Evolutionary conservation across 2,113 vertebrate genomes (phyloP).

Genomic region (Boulengeromyrus knoepffleri): DNA sequence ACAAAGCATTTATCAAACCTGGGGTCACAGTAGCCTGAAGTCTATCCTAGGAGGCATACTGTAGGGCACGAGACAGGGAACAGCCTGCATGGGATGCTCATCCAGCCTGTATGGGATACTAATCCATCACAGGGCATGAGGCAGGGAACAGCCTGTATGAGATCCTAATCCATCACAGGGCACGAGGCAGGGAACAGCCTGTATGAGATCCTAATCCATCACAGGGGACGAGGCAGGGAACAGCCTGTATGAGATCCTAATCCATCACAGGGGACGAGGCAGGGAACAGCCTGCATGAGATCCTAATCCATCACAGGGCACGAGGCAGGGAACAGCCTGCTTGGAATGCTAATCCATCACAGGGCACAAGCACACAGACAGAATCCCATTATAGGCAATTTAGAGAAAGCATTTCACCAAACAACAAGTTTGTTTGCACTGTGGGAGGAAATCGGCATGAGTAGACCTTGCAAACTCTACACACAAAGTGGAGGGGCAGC

Average conservation of each 20-base stretch:
- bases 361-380: background rate
- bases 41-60: background rate
- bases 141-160: no score
- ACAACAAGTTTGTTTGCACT: background rate
- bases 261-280: background rate
- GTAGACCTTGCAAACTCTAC: background rate
- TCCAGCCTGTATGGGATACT: no score
- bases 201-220: no score
- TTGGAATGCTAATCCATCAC: background rate
- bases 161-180: no score
- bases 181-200: no score
- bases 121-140: no score
- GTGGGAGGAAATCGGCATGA: background rate
- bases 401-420: background rate
- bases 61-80: background rate
- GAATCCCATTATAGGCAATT: background rate
- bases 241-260: no score
- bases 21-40: background rate
- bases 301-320: background rate
- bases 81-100: no score
- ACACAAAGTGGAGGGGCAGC: background rate
- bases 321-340: background rate
- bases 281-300: background rate
- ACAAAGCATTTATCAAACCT: background rate
- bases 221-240: no score